Conservation (phyloP, 2,113 vertebrate genomes). For the Aplodontia rufa region DNA sequence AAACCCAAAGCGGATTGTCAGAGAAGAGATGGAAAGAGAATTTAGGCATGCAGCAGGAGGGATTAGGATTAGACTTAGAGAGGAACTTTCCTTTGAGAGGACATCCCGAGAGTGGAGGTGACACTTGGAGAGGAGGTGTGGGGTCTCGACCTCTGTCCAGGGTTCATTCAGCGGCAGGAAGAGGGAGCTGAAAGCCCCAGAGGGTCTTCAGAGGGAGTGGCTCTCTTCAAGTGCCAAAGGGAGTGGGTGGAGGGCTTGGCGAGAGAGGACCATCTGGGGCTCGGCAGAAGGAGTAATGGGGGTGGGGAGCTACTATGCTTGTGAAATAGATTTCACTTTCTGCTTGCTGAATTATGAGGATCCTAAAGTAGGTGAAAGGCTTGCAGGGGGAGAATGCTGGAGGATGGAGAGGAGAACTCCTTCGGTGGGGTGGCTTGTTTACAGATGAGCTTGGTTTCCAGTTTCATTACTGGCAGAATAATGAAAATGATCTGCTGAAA, state of each 20-base stretch:
- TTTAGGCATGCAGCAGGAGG: conserved; percentile 33
- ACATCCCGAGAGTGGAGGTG: not conserved
- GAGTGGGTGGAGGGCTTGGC: not conserved
- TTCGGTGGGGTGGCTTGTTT: conserved; percentile 1
- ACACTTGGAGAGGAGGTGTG: not conserved
- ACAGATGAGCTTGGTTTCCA: not conserved
- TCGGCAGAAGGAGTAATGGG: conserved; percentile 20
- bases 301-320: conserved; percentile 48
- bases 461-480: conserved; percentile 3
- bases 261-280: conserved; percentile 37
- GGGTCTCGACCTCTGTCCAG: not conserved
- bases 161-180: not conserved
- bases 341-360: conserved; percentile 51
- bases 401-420: not conserved
- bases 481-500: conserved; percentile 23
- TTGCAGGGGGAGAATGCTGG: not conserved
- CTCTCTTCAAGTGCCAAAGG: not conserved
- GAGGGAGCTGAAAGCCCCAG: not conserved
- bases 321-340: conserved; percentile 55
- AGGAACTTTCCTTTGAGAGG: conserved; percentile 43
- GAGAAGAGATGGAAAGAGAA: not conserved
- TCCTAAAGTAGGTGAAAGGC: conserved; percentile 60
- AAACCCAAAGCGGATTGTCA: not conserved
- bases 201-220: not conserved
- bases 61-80: conserved; percentile 42